Percentiles rank a stretch among this genome's conserved stretches.
phyloP scores from a whole-genome alignment of 2,888 invertebrate genomes.

The Pandemis heparana region DNA sequence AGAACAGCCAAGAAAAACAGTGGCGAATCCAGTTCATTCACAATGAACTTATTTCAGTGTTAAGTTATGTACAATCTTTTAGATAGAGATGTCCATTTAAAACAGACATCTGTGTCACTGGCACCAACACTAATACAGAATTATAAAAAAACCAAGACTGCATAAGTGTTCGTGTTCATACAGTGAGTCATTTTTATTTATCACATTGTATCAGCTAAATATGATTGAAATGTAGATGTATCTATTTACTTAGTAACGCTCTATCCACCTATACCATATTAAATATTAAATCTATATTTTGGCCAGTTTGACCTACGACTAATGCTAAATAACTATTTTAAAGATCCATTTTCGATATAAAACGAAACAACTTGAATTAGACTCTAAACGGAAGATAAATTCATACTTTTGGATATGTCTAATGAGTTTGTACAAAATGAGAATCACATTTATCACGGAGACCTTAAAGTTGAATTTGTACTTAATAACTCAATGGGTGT shows the following conservation, averaged over 20 bases:
- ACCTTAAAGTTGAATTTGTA: slow-evolving; percentile 55
- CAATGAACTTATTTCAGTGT: slow-evolving; percentile 29
- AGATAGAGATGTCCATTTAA: slow-evolving; percentile 27
- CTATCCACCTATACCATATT: slow-evolving; percentile 21
- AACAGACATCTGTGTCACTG: slow-evolving; percentile 27
- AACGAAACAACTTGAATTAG: slow-evolving; percentile 29
- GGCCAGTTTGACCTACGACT: slow-evolving; percentile 66
- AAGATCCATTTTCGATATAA: slow-evolving; percentile 36
- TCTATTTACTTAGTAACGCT: slow-evolving; percentile 25
- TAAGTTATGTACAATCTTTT: slow-evolving; percentile 31
- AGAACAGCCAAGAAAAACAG: slow-evolving; percentile 34
- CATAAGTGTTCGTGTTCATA: not conserved
- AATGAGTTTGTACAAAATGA: slow-evolving; percentile 72
- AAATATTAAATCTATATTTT: slow-evolving; percentile 55
- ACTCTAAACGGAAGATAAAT: slow-evolving; percentile 37
- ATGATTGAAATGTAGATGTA: slow-evolving; percentile 37
- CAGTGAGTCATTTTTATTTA: slow-evolving; percentile 18
- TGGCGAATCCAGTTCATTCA: slow-evolving; percentile 27
- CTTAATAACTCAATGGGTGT: slow-evolving; percentile 45
- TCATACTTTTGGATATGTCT: slow-evolving; percentile 64
- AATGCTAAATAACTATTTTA: slow-evolving; percentile 51
- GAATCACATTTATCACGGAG: slow-evolving; percentile 48
- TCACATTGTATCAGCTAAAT: slow-evolving; percentile 39
- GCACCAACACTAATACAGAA: slow-evolving; percentile 20
- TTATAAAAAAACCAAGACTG: slow-evolving; percentile 1